Percentiles rank a stretch among this genome's conserved stretches.
phyloP scores from a whole-genome alignment of 2,797 vertebrate genomes.

The Cirrhinus molitorella region DNA sequence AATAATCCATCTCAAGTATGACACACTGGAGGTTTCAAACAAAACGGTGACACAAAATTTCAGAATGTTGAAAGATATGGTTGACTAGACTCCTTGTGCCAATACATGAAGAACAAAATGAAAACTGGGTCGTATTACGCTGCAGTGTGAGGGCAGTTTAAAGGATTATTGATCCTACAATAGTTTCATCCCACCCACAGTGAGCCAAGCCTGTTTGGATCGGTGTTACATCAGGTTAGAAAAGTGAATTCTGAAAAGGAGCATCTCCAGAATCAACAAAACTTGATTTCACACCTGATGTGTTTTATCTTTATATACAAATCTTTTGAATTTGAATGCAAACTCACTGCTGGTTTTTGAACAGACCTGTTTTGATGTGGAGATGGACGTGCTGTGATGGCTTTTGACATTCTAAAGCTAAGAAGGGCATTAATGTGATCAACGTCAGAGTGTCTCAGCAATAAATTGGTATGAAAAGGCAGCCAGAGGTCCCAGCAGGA shows the following conservation, averaged over 20 bases:
- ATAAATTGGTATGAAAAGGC: neutral
- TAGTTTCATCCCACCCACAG: slow-evolving; percentile 21
- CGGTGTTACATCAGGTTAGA: neutral
- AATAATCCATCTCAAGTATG: neutral
- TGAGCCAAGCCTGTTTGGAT: slow-evolving; percentile 31
- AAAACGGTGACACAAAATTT: neutral
- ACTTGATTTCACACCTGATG: neutral
- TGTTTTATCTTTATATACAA: neutral
- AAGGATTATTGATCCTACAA: slow-evolving; percentile 44
- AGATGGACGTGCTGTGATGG: neutral
- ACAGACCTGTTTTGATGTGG: neutral
- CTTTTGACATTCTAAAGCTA: neutral
- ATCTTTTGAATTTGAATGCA: neutral
- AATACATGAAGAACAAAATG: neutral
- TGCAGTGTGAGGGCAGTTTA: neutral
- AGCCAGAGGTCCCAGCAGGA: neutral
- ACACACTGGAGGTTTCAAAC: neutral
- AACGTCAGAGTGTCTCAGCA: neutral
- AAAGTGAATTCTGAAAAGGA: neutral
- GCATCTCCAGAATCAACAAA: neutral
- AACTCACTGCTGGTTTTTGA: neutral
- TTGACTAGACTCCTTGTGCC: neutral
- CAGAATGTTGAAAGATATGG: neutral
- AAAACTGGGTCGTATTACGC: neutral
- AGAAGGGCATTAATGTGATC: neutral